Conservation (phyloP, 2,797 vertebrate species). For the Hyperoplus immaculatus region DNA sequence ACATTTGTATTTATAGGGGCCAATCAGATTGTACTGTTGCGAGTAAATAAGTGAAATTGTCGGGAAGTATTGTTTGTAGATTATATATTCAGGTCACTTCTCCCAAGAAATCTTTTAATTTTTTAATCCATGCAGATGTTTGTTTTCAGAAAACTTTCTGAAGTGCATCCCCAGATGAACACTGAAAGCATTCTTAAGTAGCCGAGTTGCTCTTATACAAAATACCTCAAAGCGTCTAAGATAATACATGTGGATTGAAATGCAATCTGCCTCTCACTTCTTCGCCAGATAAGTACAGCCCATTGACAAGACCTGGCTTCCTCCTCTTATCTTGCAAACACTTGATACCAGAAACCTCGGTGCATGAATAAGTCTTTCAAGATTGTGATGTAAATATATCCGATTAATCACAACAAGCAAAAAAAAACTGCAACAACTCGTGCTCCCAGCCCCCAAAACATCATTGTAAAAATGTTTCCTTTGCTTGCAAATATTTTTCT, state of each 20-base stretch:
- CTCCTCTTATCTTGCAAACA: conserved; percentile 86
- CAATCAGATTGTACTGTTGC: conserved; percentile 80
- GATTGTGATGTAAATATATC: conserved; percentile 88
- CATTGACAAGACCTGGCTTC: conserved; percentile 89
- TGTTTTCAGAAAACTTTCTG: conserved; percentile 86
- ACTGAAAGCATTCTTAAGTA: conserved; percentile 88
- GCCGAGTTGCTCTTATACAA: conserved; percentile 87
- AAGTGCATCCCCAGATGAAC: conserved; percentile 86
- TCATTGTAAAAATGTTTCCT: conserved; percentile 79
- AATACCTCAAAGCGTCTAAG: conserved; percentile 88
- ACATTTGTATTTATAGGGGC: conserved; percentile 84
- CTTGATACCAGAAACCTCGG: conserved; percentile 85
- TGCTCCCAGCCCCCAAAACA: conserved; percentile 72
- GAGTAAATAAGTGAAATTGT: conserved; percentile 84
- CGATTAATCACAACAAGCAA: conserved; percentile 85
- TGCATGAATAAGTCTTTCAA: conserved; percentile 86
- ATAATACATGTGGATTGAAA: conserved; percentile 90
- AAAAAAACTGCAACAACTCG: conserved; percentile 81
- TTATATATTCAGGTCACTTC: conserved; percentile 88
- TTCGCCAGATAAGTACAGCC: conserved; percentile 86
- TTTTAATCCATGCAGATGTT: conserved; percentile 88
- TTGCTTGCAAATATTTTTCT: conserved; percentile 70
- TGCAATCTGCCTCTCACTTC: conserved; percentile 88
- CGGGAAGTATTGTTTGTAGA: conserved; percentile 86
- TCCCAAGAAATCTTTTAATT: conserved; percentile 84